A percentile compares a stretch with the other conserved stretches of the same genome.
These are phyloP conservation scores for Myotis daubentonii DNA, from an alignment of 2,797 vertebrate genomes.

Conservation along the genomic window DNA sequence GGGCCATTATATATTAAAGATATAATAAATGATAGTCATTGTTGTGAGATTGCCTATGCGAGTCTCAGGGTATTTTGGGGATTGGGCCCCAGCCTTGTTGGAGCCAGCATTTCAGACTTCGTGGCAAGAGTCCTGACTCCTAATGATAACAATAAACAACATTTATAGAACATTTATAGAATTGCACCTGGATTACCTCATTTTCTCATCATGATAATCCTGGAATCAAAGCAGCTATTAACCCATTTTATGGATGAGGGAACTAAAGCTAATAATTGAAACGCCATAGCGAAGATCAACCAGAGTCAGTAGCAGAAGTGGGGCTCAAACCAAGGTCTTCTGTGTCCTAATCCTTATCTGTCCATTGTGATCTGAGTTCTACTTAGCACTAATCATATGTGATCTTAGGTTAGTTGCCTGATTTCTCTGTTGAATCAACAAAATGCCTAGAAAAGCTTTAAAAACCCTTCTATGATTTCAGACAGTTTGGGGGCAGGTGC, in stretches of 20 bases:
- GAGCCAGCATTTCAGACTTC: background rate
- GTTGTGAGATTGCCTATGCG: background rate
- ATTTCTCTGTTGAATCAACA: background rate
- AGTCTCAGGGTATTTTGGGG: background rate
- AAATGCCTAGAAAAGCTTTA: conserved; percentile 8
- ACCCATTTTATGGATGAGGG: background rate
- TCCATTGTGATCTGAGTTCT: background rate
- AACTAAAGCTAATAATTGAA: background rate
- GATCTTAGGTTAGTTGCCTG: background rate
- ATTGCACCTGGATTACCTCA: background rate
- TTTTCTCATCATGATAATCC: background rate
- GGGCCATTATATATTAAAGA: background rate
- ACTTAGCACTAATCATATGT: background rate
- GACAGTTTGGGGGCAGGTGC: background rate
- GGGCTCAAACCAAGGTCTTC: background rate
- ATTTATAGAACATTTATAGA: background rate
- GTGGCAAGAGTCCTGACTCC: background rate
- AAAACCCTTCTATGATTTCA: background rate
- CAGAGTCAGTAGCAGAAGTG: background rate
- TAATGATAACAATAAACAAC: background rate
- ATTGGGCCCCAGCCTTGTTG: background rate
- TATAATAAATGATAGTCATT: background rate
- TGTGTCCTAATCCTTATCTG: background rate
- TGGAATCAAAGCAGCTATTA: background rate
- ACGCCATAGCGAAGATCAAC: background rate